Base-by-base conservation (phyloP, 2,888 invertebrate species). In the Salpingus planirostris region DNA sequence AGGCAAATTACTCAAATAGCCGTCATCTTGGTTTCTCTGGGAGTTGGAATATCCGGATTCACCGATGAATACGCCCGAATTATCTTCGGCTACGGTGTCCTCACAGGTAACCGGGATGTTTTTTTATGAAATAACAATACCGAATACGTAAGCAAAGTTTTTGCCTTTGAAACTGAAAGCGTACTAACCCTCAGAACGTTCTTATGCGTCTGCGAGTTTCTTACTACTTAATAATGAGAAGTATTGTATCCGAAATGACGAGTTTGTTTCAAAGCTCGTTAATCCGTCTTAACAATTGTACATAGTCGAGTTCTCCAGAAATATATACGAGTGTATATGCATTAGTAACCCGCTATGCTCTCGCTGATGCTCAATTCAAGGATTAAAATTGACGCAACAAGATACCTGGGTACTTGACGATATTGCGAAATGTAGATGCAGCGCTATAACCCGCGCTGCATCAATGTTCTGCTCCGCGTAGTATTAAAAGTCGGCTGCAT, bases 1-100 rank as follows among this genome's bases (percentile, higher is more conserved):
- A 62, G 76, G 14, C 65, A 63, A 46, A 72, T 76, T 1, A 71
- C 75, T 0, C 55, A 71, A 23, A 50, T 65, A 11, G 76, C 76
- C 7, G 70, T 73, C 22, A 21, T 73, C 0, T 54, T 73, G 27
- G 70, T 70, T 1, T 65, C 70, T 3, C 44, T 60, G 24, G 76
- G 77, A 1, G 50, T 76, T 43, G 57, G 70, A 1, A 38, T 72
- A 5, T 73, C 73, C 39, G 67, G 71, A 13, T 64, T 68, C 43
- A 70, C 73, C 2, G 66, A 65, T 2, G 61, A 65, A 32, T 64
- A 72, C 26, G 64, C 66, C 59, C 71, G 71, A 41, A 66, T 76
- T 18, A 67, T 73, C 13, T 47, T 73, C 24, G 70, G 69, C 37
- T 77, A 73, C 46, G 70, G 75, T 42, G 45, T 71, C 27, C 62